Evolutionary conservation across 2,113 vertebrate species (phyloP).

Genomic region (Plectropomus leopardus): DNA sequence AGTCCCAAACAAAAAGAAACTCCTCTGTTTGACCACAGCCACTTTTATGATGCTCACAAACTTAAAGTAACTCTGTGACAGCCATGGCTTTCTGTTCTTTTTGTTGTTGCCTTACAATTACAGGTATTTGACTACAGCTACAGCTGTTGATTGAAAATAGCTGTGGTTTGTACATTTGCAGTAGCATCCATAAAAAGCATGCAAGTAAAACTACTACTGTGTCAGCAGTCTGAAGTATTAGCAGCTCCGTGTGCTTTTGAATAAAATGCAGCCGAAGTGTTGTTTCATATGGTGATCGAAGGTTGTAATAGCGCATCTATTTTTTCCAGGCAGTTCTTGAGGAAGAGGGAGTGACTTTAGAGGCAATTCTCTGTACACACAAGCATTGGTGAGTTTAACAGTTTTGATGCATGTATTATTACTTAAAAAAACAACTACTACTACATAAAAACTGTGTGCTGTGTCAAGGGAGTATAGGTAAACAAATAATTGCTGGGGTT

Average conservation of each 20-base stretch:
- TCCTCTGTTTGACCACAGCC: no score
- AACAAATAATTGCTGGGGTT: not conserved
- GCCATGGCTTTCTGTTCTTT: not conserved
- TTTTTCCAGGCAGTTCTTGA: constrained; percentile 88
- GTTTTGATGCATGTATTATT: not conserved
- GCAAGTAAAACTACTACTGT: not conserved
- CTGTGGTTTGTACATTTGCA: not conserved
- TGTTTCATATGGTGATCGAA: constrained; percentile 2
- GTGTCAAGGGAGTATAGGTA: not conserved
- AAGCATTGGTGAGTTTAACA: constrained; percentile 93
- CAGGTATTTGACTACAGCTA: not conserved
- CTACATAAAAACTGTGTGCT: not conserved
- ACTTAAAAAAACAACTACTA: no score
- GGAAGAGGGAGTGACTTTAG: constrained; percentile 90
- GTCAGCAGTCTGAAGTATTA: not conserved
- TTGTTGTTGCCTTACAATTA: not conserved
- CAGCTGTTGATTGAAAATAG: not conserved
- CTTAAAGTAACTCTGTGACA: not conserved
- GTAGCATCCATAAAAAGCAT: not conserved
- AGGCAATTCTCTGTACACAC: constrained; percentile 97
- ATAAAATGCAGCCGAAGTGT: constrained; percentile 11
- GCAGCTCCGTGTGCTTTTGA: not conserved
- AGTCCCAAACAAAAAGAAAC: no score
- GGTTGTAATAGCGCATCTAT: constrained; percentile 25
- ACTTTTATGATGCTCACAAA: not conserved